Base-by-base conservation (phyloP, 1,140 invertebrate species). In the Latrodectus geometricus region DNA sequence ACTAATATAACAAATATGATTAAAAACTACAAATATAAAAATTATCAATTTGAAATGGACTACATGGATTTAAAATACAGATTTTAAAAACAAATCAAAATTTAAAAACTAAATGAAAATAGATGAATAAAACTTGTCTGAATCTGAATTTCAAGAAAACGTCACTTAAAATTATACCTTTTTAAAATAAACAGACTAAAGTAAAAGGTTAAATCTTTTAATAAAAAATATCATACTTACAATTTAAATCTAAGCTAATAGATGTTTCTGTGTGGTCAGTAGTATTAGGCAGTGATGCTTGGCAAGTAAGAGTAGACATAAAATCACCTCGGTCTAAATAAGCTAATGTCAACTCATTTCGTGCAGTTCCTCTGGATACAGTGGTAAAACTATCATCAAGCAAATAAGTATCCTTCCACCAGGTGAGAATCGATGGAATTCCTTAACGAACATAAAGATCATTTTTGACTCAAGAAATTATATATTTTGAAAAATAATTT, bases 291-390 rank as follows among this genome's bases (percentile, higher is more conserved):
- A 80, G 56, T 52, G 85, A 68, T 20, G 85, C 85, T 74, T 87
- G 85, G 69, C 85, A 87, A 21, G 85, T 87, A 5, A 87, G 52
- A 66, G 85, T 80, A 21, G 85, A 79, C 85, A 87, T 87, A 23
- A 79, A 54, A 54, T 87, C 85, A 12, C 77, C 49, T 54, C 85
- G 56, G 17, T 54, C 69, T 12, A 87, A 74, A 48, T 80, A 79
- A 20, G 85, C 54, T n/a, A 87, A 23, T 23, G 70, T 79, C 76
- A 87, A 56, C 52, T 87, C 77, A 80, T 87, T 87, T 17, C 85
- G 68, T 11, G 74, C 54, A 50, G 35, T 52, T 12, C 85, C 85
- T 23, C 85, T 61, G 4, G 85, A 69, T 69, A 87, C 73, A 14
- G 85, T 74, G 21, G 52, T 75, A 74, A 87, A 87, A 21, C 76